These are phyloP conservation scores for Dicrostonyx torquatus DNA, from an alignment of 2,797 vertebrate genomes.

Conservation along the genomic window DNA sequence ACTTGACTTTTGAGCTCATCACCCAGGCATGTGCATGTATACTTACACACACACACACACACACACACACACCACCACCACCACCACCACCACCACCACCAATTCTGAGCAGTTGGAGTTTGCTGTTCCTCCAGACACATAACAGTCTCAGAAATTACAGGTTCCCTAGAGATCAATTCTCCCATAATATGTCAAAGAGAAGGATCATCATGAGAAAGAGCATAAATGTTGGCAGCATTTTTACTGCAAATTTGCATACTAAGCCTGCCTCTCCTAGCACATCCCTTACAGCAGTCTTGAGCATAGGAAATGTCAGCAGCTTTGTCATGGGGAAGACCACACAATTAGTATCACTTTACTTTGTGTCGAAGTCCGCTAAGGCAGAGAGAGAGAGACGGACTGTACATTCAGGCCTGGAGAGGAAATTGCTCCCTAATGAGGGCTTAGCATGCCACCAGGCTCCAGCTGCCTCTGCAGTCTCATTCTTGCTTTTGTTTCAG, in stretches of 20 bases:
- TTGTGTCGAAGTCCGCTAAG: slow-evolving; percentile 35
- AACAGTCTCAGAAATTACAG: not conserved
- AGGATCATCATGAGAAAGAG: accelerated
- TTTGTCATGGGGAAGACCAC: not conserved
- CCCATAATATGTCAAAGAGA: not conserved
- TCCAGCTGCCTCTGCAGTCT: not conserved
- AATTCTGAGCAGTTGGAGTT: not conserved
- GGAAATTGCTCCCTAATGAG: slow-evolving; percentile 54
- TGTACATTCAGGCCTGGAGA: not conserved
- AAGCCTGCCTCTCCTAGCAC: not conserved
- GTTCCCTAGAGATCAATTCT: not conserved
- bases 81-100: not conserved
- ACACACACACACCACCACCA: not conserved
- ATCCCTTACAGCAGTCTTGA: not conserved
- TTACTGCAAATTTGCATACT: not conserved
- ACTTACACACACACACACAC: too few relatives aligned
- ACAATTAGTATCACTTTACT: slow-evolving; percentile 18
- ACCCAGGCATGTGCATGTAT: accelerated
- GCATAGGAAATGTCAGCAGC: slow-evolving; percentile 25
- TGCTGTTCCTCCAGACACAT: not conserved
- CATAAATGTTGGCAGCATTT: not conserved
- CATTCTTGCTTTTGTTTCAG: slow-evolving; percentile 32
- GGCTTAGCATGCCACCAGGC: not conserved
- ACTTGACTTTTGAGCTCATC: not conserved
- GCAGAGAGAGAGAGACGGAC: not conserved